Base-by-base conservation (phyloP, 2,113 vertebrate species). In the Apodemus sylvaticus region DNA sequence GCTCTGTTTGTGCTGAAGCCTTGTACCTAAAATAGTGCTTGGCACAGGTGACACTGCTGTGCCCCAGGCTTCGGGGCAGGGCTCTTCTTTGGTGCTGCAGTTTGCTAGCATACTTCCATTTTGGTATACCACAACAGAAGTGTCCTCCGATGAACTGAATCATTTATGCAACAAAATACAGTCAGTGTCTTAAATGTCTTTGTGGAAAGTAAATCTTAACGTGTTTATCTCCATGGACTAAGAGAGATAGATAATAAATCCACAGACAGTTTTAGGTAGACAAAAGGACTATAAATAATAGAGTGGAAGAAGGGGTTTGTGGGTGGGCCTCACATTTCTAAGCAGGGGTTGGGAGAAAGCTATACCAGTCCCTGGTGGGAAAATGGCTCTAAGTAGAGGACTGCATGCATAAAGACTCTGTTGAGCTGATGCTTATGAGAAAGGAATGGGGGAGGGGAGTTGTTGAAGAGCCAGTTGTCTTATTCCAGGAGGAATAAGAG, bases 141-240 rank as follows among this genome's bases (percentile, higher is more conserved):
- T 73, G 45, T 86, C 13, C 39, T 58, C n/a, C 62, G 42, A 62
- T 86, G 42, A 60, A 70, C 26, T n/a, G 9, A 24, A 42, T 74
- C 39, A 87, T 39, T 93, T 58, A 87, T 64, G 36, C 42, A 79
- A 51, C 7, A 78, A 82, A 91, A 78, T 20, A 79, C 20, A 74
- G 13, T 86, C 89, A 42, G 73, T 93, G 85, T 36, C 39, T 82
- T 93, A 71, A 68, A 3, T 36, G 26, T 76, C 20, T 58, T 89
- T 39, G 53, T 76, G 45, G 39, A 62, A 1, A 66, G 45, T 64
- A 78, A 96, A 79, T 42, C 34, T 86, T 60, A 36, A 62, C 60
- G 7, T 45, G 39, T 17, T 97, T 86, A 51, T 20, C 74, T 42
- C 94, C 51, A 22, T 17, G 42, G 83, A 74, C 13, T 45, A 78